A percentile compares a stretch with the other conserved stretches of the same genome.
Conservation (phyloP, 1,140 invertebrate genomes). For the Brachionus rotundiformis region DNA sequence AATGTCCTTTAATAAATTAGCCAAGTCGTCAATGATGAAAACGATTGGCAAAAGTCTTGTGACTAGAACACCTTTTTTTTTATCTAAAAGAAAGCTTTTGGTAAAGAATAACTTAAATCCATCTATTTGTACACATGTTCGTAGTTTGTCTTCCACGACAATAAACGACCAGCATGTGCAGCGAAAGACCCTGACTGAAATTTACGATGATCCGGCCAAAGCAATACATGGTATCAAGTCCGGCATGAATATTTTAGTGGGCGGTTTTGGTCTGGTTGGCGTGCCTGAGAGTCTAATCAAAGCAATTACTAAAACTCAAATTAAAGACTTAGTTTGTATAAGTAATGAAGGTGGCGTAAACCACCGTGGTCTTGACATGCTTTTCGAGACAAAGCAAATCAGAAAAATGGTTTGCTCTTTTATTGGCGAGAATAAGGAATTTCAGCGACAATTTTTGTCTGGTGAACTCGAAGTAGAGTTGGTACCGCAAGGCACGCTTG, state of each 20-base stretch:
- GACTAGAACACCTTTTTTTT: background rate
- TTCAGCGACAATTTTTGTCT: conserved; percentile 86
- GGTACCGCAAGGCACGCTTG: conserved; percentile 90
- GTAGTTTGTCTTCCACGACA: background rate
- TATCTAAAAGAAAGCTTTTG: background rate
- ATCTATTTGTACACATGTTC: background rate
- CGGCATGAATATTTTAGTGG: conserved; percentile 84
- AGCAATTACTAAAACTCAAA: conserved; percentile 75
- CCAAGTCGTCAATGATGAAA: background rate
- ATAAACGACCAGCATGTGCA: background rate
- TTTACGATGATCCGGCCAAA: conserved; percentile 67
- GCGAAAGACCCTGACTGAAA: background rate
- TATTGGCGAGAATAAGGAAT: conserved; percentile 96
- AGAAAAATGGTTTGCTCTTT: conserved; percentile 71
- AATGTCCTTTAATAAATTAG: background rate
- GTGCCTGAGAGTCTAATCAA: conserved; percentile 95
- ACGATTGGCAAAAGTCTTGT: background rate
- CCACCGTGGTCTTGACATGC: conserved; percentile 86
- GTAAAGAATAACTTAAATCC: background rate
- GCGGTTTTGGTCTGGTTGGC: conserved; percentile 95
- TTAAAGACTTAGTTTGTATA: conserved; percentile 83
- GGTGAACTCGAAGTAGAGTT: conserved; percentile 91
- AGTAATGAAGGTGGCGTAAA: conserved; percentile 96
- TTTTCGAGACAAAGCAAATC: conserved; percentile 76
- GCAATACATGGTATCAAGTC: conserved; percentile 82